Evolutionary conservation across 2,797 vertebrate genomes (phyloP), one percentile per base, ranked within the genome.

Genomic region (Chelmon rostratus): DNA sequence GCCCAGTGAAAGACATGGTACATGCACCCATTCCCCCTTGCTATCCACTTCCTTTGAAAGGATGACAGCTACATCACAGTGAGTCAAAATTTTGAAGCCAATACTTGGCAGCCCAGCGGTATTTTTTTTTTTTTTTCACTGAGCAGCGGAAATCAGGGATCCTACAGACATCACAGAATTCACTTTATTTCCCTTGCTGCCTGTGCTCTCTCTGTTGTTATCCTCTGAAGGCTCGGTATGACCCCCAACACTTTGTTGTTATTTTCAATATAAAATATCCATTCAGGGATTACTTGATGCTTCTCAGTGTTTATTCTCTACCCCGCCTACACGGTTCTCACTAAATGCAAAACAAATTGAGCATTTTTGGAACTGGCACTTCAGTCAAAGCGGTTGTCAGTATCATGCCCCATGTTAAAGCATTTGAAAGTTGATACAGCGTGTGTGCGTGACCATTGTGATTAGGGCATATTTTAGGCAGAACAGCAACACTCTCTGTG

Each of bases 51-150:
- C 86, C 90, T 95, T 94, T 95, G 93, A 93, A 93, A 92, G 81
- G 91, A 91, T 95, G 94, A 95, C 94, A 94, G 94, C 93, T 94
- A 95, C 95, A 95, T 95, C 94, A 94, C 90, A 93, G 90, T 69
- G 79, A 94, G 92, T 94, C 94, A 92, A 94, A 93, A 94, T 87
- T 93, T 86, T 93, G 89, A 94, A 93, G 92, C 91, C 89, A 93
- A 92, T 91, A 94, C 91, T 94, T 94, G 93, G 93, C 93, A 94
- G 91, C 83, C 76, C 79, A 88, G 85, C 74, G 46, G 82, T 86
- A 67, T 89, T 89, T 83, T 76, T 67, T 85, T 56, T 86, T 83
- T 79, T 78, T 81, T 91, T 83, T 16, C 83, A 85, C 81, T 78
- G 78, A 93, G 86, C 83, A 91, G 86, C 87, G 86, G 91, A 94